Evolutionary conservation across 2,888 invertebrate genomes (phyloP).

Genomic region (Sturmia bella): DNA sequence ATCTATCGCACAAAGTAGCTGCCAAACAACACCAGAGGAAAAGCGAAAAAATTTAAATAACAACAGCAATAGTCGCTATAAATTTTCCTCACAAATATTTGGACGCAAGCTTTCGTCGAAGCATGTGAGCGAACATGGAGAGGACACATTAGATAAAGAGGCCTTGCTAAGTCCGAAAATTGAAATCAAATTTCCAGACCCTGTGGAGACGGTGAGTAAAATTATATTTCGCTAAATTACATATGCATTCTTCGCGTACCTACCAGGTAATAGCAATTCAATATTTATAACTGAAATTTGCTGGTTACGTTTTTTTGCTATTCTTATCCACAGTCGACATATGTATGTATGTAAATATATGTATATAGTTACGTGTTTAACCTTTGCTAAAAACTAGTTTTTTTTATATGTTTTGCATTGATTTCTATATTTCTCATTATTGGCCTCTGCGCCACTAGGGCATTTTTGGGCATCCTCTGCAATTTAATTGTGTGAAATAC

Average conservation of each 20-base stretch:
- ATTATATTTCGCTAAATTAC: neutral
- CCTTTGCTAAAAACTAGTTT: too few relatives aligned
- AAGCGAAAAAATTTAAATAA: constrained; percentile 63
- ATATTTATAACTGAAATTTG: too few relatives aligned
- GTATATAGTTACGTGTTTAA: too few relatives aligned
- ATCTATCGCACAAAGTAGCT: constrained; percentile 64
- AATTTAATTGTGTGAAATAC: too few relatives aligned
- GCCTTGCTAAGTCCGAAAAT: constrained; percentile 73
- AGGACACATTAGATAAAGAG: constrained; percentile 74
- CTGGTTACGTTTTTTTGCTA: too few relatives aligned
- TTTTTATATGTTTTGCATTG: too few relatives aligned
- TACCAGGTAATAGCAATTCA: too few relatives aligned
- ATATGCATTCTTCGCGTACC: neutral
- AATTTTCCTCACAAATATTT: constrained; percentile 70
- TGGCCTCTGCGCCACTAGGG: too few relatives aligned
- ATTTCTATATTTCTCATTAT: too few relatives aligned
- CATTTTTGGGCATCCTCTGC: too few relatives aligned
- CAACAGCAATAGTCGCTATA: constrained; percentile 62
- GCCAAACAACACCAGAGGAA: constrained; percentile 65
- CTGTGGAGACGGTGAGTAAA: constrained; percentile 73
- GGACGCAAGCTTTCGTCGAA: constrained; percentile 66
- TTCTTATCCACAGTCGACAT: too few relatives aligned
- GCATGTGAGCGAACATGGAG: constrained; percentile 71
- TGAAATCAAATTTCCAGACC: constrained; percentile 72
- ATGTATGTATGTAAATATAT: too few relatives aligned